Percentiles rank a stretch among this genome's conserved stretches.
Conservation (phyloP, 1,140 invertebrate genomes). For the Trachymyrmex septentrionalis region DNA sequence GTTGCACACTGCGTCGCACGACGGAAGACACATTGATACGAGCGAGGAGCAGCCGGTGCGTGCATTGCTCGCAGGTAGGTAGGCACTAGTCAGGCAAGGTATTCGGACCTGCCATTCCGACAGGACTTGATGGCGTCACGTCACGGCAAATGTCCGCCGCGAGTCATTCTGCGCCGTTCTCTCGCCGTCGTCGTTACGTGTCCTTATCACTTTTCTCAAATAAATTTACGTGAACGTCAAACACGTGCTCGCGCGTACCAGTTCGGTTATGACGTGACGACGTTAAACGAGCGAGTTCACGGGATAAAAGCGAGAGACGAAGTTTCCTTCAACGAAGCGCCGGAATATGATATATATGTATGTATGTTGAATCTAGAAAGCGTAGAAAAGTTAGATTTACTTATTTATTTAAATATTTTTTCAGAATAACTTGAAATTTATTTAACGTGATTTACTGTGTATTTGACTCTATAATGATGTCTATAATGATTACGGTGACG, state of each 20-base stretch:
- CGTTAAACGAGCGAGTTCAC: slow-evolving; percentile 7
- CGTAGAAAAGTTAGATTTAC: not conserved
- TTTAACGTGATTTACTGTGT: not conserved
- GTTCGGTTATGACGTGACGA: not conserved
- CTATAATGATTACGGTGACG: too few relatives aligned
- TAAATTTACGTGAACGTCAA: slow-evolving; percentile 34
- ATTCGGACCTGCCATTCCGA: slow-evolving; percentile 52
- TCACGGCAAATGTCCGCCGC: slow-evolving; percentile 35
- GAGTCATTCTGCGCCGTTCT: slow-evolving; percentile 42
- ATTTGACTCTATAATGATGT: not conserved
- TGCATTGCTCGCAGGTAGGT: slow-evolving; percentile 42
- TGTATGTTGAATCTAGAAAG: not conserved
- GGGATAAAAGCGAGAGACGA: not conserved
- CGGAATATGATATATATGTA: too few relatives aligned
- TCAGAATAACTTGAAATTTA: not conserved
- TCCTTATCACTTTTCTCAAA: slow-evolving; percentile 56
- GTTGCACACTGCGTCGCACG: not conserved
- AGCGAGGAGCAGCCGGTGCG: slow-evolving; percentile 44
- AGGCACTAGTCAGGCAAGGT: slow-evolving; percentile 20
- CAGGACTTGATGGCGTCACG: slow-evolving; percentile 57
- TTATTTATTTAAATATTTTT: not conserved
- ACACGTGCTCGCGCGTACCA: not conserved
- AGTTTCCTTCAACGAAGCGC: not conserved
- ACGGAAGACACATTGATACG: slow-evolving; percentile 46
- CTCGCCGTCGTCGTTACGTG: slow-evolving; percentile 7